phyloP scores from a whole-genome alignment of 2,113 vertebrate species.

The Nicator chloris region DNA sequence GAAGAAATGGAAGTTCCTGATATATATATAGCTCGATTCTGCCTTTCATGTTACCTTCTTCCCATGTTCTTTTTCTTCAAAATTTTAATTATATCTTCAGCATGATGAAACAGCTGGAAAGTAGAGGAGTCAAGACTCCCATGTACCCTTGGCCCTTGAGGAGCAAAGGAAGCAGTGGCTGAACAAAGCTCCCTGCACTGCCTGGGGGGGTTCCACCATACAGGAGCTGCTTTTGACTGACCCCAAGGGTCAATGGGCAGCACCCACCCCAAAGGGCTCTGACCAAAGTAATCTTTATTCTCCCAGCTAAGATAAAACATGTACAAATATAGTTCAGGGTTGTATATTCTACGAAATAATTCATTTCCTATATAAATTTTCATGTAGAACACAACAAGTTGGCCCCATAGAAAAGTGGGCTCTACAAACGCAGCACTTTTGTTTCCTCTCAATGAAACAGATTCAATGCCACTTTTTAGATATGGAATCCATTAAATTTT shows the following conservation, averaged over 20 bases:
- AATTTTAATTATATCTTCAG: background rate
- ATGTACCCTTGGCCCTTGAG: background rate
- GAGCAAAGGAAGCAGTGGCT: background rate
- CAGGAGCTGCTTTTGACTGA: background rate
- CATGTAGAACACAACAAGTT: background rate
- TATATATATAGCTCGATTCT: background rate
- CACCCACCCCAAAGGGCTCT: background rate
- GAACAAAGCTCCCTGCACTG: background rate
- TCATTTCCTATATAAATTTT: background rate
- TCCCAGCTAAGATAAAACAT: background rate
- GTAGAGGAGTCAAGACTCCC: background rate
- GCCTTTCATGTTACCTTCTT: background rate
- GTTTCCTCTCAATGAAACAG: background rate
- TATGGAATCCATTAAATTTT: background rate
- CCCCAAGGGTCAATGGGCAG: background rate
- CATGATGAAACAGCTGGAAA: background rate
- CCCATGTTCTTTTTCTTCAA: background rate
- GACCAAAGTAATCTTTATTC: background rate
- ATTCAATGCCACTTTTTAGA: background rate
- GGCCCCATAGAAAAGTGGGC: background rate
- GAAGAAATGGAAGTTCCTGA: background rate
- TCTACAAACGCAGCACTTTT: background rate
- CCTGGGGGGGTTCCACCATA: fast-evolving
- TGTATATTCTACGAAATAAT: background rate
- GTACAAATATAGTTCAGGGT: background rate